A percentile compares a stretch with the other conserved stretches of the same genome.
Evolutionary conservation across 64 coral and sea anemone species (phyloP).

Genomic region (Stichodactyla mertensii): DNA sequence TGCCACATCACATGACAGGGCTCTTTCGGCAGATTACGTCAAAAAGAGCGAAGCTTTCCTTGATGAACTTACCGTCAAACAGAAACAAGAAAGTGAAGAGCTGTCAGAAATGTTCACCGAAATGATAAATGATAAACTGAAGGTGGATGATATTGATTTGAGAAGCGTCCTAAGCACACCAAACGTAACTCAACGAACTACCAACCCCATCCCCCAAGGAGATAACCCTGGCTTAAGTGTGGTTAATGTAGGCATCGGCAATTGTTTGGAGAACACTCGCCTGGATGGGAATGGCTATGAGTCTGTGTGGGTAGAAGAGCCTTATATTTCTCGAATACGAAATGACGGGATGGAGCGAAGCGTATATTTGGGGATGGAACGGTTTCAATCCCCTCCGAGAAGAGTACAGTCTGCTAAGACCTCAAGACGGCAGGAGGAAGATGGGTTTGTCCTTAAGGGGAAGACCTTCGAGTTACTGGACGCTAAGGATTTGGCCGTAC

Average conservation of each 20-base stretch:
- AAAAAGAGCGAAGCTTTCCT: slow-evolving; percentile 34
- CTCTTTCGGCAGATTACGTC: slow-evolving; percentile 52
- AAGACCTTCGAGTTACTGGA: slow-evolving; percentile 51
- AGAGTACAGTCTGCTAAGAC: slow-evolving; percentile 26
- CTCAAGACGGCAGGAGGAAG: slow-evolving; percentile 25
- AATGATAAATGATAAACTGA: slow-evolving; percentile 15
- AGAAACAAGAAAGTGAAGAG: slow-evolving; percentile 35
- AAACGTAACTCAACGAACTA: background rate
- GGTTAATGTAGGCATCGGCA: background rate
- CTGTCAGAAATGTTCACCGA: slow-evolving; percentile 47
- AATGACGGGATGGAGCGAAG: background rate
- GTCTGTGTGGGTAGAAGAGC: slow-evolving; percentile 43
- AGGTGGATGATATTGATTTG: slow-evolving; percentile 16
- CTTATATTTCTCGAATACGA: slow-evolving; percentile 1
- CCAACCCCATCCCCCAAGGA: background rate
- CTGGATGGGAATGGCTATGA: background rate
- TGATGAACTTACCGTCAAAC: slow-evolving; percentile 24
- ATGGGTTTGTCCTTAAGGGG: slow-evolving; percentile 42
- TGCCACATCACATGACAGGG: background rate
- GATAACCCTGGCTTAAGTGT: slow-evolving; percentile 5
- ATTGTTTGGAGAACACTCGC: background rate
- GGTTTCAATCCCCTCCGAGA: slow-evolving; percentile 14
- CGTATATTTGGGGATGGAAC: background rate
- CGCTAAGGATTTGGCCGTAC: slow-evolving; percentile 26
- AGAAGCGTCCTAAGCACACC: slow-evolving; percentile 6